Evolutionary conservation across 2,888 invertebrate species (phyloP).

Genomic region (Sarcophaga rosellei): DNA sequence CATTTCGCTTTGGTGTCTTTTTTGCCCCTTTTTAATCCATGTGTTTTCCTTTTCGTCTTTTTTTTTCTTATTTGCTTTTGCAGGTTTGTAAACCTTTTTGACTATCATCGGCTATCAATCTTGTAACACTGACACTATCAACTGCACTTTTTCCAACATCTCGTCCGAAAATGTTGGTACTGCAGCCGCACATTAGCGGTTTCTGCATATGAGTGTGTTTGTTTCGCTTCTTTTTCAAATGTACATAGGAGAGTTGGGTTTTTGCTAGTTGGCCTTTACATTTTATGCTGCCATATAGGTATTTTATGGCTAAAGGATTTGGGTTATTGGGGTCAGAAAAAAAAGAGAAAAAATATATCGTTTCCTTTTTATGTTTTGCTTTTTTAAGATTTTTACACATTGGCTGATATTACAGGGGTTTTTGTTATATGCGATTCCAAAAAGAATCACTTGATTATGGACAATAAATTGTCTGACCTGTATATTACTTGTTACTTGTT

Average conservation of each 20-base stretch:
- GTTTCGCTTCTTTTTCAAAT: slow-evolving; percentile 17
- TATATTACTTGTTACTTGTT: neutral
- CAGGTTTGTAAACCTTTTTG: slow-evolving; percentile 7
- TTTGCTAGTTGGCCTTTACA: neutral
- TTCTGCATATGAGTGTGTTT: slow-evolving; percentile 1
- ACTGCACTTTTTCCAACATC: slow-evolving; percentile 27
- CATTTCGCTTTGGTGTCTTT: neutral
- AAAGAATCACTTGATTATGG: neutral
- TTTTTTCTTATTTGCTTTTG: neutral
- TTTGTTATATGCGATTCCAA: neutral
- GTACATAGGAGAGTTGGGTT: neutral
- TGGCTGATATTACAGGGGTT: neutral
- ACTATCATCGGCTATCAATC: slow-evolving; percentile 35
- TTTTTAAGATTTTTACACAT: neutral
- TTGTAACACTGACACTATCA: slow-evolving; percentile 36
- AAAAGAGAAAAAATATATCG: neutral
- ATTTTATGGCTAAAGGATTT: slow-evolving; percentile 35
- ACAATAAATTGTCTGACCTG: neutral
- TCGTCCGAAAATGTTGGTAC: slow-evolving; percentile 15
- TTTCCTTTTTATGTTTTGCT: neutral
- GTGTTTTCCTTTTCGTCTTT: neutral
- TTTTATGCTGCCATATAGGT: slow-evolving; percentile 19
- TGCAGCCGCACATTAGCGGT: slow-evolving; percentile 35
- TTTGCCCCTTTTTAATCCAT: slow-evolving; percentile 14
- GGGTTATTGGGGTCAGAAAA: slow-evolving; percentile 15